Conservation (phyloP, 2,113 vertebrate species). For the Ornithorhynchus anatinus region DNA sequence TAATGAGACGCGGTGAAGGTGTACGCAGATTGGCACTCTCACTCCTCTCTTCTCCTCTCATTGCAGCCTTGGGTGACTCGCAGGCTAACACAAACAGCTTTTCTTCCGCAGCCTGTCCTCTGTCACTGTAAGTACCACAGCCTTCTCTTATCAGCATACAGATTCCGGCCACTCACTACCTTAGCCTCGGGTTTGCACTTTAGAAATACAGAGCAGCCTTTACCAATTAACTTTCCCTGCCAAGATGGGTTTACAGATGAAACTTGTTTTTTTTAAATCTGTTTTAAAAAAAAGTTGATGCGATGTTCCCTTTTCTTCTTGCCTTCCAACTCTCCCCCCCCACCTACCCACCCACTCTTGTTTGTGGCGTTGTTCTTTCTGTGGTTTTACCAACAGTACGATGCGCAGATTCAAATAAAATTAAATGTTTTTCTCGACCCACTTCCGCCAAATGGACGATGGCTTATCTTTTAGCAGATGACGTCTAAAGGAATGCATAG, state of each 20-base stretch:
- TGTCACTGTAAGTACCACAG: constrained; percentile 94
- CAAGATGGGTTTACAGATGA: constrained; percentile 64
- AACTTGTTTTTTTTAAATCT: constrained; percentile 71
- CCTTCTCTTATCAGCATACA: constrained; percentile 83
- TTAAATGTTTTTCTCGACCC: constrained; percentile 38
- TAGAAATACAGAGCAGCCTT: constrained; percentile 66
- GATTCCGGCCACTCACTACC: constrained; percentile 74
- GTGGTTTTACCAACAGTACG: constrained; percentile 55
- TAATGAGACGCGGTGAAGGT: constrained; percentile 88
- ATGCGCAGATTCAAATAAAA: constrained; percentile 61
- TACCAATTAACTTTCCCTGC: constrained; percentile 73
- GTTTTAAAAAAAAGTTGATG: constrained; percentile 65
- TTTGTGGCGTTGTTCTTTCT: constrained; percentile 31
- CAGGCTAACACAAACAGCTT: constrained; percentile 90
- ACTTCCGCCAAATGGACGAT: constrained; percentile 45
- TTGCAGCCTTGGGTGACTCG: constrained; percentile 89
- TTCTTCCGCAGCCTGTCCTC: constrained; percentile 89
- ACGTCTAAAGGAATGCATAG: constrained; percentile 48
- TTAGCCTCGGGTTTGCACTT: constrained; percentile 71
- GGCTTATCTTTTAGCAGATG: constrained; percentile 51
- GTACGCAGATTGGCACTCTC: constrained; percentile 84
- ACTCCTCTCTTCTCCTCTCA: constrained; percentile 82
- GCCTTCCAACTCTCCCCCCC: neutral
- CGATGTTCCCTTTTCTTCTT: constrained; percentile 46
- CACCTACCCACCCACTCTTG: constrained; percentile 19